A percentile compares a stretch with the other conserved stretches of the same genome.
Conservation (phyloP, 2,888 invertebrate species). For the Odiellus spinosus region DNA sequence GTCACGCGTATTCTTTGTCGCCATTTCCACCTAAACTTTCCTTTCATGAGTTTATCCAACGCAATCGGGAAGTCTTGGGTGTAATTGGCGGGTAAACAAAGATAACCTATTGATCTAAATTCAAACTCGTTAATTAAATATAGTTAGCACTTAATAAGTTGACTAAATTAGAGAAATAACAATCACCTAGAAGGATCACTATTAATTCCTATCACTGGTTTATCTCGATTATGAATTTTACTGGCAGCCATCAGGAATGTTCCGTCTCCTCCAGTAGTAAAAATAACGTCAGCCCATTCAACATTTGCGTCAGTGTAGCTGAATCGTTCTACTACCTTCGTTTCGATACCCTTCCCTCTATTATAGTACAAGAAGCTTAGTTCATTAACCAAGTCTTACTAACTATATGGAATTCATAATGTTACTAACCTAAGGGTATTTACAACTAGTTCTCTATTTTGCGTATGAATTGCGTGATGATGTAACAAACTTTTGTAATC, state of each 20-base stretch:
- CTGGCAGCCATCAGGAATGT: constrained; percentile 89
- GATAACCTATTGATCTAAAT: constrained; percentile 69
- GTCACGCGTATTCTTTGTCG: constrained; percentile 78
- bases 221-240: constrained; percentile 52
- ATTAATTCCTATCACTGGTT: constrained; percentile 93
- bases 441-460: constrained; percentile 24
- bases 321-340: constrained; percentile 36
- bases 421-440: constrained; percentile 16
- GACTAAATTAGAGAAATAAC: neutral
- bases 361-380: neutral
- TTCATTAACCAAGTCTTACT: neutral
- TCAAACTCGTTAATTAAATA: neutral
- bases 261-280: constrained; percentile 75
- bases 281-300: constrained; percentile 65
- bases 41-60: constrained; percentile 50
- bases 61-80: constrained; percentile 63
- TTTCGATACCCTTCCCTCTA: constrained; percentile 56
- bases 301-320: constrained; percentile 50
- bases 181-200: constrained; percentile 59
- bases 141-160: neutral
- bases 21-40: constrained; percentile 55
- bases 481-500: constrained; percentile 63
- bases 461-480: constrained; percentile 65
- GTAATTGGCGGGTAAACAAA: constrained; percentile 73
- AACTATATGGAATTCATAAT: neutral